These are phyloP conservation scores for Centropus bengalensis DNA, from an alignment of 2,113 vertebrate genomes.

Conservation along the genomic window DNA sequence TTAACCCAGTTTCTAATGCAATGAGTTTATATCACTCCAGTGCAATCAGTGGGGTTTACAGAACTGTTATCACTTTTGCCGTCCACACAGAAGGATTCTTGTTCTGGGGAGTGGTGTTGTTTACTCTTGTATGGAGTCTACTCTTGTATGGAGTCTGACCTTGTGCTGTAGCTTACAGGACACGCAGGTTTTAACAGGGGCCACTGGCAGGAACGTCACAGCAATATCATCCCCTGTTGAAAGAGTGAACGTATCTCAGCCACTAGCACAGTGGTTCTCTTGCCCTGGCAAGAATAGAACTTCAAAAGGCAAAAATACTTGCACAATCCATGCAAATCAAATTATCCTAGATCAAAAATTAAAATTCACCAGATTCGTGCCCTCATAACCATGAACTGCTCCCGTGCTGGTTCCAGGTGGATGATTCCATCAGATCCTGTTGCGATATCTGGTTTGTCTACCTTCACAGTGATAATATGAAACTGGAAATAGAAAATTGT, in stretches of 20 bases:
- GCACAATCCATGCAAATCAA: background rate
- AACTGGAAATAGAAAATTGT: slow-evolving; percentile 59
- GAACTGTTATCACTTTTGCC: background rate
- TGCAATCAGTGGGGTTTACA: slow-evolving; percentile 33
- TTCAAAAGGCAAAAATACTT: background rate
- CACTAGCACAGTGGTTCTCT: background rate
- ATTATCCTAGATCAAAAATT: background rate
- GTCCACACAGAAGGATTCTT: background rate
- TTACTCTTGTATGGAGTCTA: background rate
- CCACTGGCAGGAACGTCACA: background rate
- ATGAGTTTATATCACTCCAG: background rate
- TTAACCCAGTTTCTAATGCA: slow-evolving; percentile 28
- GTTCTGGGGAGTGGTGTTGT: background rate
- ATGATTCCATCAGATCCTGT: background rate
- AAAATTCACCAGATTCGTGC: background rate
- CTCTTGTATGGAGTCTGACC: background rate
- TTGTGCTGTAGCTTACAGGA: background rate
- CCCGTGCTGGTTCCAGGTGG: background rate
- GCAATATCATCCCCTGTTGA: background rate
- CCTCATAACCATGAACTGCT: background rate
- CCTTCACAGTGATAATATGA: background rate
- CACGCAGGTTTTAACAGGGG: background rate
- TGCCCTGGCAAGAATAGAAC: background rate
- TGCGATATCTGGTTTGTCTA: background rate
- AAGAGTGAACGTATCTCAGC: background rate